Conservation (phyloP, 2,113 vertebrate genomes). For the Apaloderma vittatum region DNA sequence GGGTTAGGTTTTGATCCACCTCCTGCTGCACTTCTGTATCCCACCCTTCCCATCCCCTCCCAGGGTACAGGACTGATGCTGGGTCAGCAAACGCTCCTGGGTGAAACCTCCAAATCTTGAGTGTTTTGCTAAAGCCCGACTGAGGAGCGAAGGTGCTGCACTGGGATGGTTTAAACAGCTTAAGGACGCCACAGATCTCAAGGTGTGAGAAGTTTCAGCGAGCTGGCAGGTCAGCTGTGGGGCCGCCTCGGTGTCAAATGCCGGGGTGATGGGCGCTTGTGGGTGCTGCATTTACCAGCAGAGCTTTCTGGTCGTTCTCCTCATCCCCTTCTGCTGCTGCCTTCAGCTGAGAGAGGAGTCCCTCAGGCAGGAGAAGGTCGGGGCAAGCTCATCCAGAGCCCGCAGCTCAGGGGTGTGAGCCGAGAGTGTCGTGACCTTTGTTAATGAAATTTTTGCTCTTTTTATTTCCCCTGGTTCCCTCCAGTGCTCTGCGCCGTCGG, state of each 20-base stretch:
- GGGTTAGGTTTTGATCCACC: too few relatives aligned
- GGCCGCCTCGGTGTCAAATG: accelerated
- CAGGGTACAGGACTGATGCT: neutral
- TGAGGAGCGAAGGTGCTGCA: accelerated
- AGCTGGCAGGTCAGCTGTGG: neutral
- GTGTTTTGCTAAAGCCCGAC: neutral
- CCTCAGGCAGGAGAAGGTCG: neutral
- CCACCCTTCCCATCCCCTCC: too few relatives aligned
- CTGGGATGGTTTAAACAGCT: too few relatives aligned
- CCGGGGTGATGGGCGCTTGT: neutral
- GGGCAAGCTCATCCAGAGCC: neutral
- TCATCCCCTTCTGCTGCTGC: neutral
- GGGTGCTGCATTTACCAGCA: accelerated
- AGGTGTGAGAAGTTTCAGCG: too few relatives aligned
- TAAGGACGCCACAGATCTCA: neutral
- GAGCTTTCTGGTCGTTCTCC: neutral
- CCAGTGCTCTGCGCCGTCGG: neutral
- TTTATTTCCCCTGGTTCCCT: neutral
- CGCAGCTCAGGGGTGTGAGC: neutral
- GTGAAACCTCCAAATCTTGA: neutral
- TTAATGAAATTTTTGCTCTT: neutral
- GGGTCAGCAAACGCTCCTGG: neutral
- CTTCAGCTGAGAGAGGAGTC: neutral
- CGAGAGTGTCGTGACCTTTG: neutral
- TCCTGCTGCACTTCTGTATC: neutral